Evolutionary conservation across 1,140 invertebrate species (phyloP), one percentile per base, ranked within the genome.

Genomic region (Sweltsa coloradensis): DNA sequence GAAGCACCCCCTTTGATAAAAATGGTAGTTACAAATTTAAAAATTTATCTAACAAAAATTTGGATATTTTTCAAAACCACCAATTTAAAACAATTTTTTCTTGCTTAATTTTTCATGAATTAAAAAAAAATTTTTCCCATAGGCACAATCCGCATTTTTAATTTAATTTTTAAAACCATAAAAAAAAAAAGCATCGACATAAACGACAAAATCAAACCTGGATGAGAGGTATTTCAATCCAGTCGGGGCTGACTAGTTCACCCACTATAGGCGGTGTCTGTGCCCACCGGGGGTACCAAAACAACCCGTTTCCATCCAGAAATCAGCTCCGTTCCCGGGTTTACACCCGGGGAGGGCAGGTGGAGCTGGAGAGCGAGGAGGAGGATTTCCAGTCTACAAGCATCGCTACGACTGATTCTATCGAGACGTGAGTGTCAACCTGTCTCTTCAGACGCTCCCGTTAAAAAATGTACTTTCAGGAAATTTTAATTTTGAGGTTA

Each of bases 271-370:
- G 18, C 47, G 27, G 29, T 49, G 9, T 23, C 13, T 34, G 26
- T 45, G 18, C 31, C 9, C 9, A 5, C 29, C 2, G 1, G n/a
- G 23, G 24, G 26, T 16, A 19, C 31, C 19, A 3, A 41, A 23
- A 41, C 4, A n/a, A 42, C 5, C 41, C 18, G 24, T 42, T 1
- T 7, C n/a, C n/a, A n/a, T 31, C 27, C n/a, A 31, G n/a, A 9
- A 31, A 31, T 31, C n/a, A 31, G 7, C 6, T 14, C 34, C 19
- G 5, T 34, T 36, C 44, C 5, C 29, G 48, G 50, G 23, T 25
- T 49, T 50, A 43, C 23, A 50, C n/a, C 48, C 51, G 7, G 51
- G 51, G 18, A 39, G 24, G 23, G 48, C 51, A 25, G 51, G 51
- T 26, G 51, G 51, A 31, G 51, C 48, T 48, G 51, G 51, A 53